Base-by-base conservation (phyloP, 2,113 vertebrate genomes). In the Rallus limicola region DNA sequence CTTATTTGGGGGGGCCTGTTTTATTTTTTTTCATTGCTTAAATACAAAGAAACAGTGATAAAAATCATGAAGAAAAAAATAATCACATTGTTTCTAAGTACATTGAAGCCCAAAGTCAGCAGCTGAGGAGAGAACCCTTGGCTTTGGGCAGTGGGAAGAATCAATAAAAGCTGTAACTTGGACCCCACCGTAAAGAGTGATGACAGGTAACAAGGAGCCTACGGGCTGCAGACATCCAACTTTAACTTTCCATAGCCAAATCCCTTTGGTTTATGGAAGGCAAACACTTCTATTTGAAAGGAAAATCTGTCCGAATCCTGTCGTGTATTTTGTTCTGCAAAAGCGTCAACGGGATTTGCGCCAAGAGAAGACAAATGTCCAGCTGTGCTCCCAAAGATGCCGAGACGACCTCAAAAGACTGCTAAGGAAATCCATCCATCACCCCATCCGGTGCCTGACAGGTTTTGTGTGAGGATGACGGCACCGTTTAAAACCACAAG, bases 401-500 rank as follows among this genome's bases (percentile, higher is more conserved):
- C 1, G 1, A 38, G 36, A 19, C 14, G 31, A 55, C 24, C 20
- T 56, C 31, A 16, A 38, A 42, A 71, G 24, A 24, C 15, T 24
- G 11, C 65, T 31, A 40, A 50, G 1, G 4, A 70, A 15, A 11
- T 11, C 34, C 40, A 42, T 42, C 40, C 11, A 42, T 46, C 44
- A 34, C 55, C 11, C 6, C 0, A 31, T 12, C 55, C 56, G 20
- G 34, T 52, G 81, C 36, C 34, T 56, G 52, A 16, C 40, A 70
- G 46, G 16, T 52, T 62, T 53, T 4, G 29, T 9, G 52, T 42
- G 15, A 11, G 29, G 28, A 50, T 36, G 48, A 71, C 44, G 55
- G 9, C 24, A 16, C 24, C 52, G 14, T 14, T 70, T 67, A 65
- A 42, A 76, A 68, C 97, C 97, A 97, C 96, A 81, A 91, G 97